phyloP scores from a whole-genome alignment of 2,888 invertebrate species.

The Lithosia quadra region DNA sequence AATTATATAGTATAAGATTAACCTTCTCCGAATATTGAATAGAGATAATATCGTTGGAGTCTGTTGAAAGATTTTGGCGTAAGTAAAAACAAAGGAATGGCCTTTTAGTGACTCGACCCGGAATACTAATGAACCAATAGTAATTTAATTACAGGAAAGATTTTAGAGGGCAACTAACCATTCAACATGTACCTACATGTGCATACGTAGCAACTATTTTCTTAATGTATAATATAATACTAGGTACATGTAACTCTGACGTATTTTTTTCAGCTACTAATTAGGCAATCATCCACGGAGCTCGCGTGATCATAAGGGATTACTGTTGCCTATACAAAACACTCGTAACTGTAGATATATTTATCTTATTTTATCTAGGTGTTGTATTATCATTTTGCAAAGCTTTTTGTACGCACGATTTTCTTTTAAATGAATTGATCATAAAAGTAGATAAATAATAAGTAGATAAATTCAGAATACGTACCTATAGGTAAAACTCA shows the following conservation, averaged over 20 bases:
- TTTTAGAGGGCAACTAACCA: neutral
- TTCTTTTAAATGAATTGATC: no score
- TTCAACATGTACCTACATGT: neutral
- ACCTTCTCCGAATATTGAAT: neutral
- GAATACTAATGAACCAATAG: constrained; percentile 19
- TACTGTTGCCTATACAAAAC: neutral
- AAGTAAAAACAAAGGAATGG: constrained; percentile 12
- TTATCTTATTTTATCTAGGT: neutral
- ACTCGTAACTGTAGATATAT: neutral
- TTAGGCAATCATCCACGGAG: neutral
- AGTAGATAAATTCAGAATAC: neutral
- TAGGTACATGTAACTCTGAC: neutral
- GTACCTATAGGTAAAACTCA: neutral
- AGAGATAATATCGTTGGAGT: neutral
- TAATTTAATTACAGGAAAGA: constrained; percentile 18
- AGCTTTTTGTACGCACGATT: neutral
- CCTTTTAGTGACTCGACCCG: constrained; percentile 3
- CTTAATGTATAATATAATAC: neutral
- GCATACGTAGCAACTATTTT: neutral
- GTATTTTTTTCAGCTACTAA: neutral
- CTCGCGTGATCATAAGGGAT: neutral
- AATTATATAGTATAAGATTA: no score
- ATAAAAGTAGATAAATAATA: no score
- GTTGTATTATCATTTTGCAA: neutral
- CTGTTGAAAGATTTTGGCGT: constrained; percentile 5